Base-by-base conservation (phyloP, 2,888 invertebrate genomes). In the Aphrophora alni region DNA sequence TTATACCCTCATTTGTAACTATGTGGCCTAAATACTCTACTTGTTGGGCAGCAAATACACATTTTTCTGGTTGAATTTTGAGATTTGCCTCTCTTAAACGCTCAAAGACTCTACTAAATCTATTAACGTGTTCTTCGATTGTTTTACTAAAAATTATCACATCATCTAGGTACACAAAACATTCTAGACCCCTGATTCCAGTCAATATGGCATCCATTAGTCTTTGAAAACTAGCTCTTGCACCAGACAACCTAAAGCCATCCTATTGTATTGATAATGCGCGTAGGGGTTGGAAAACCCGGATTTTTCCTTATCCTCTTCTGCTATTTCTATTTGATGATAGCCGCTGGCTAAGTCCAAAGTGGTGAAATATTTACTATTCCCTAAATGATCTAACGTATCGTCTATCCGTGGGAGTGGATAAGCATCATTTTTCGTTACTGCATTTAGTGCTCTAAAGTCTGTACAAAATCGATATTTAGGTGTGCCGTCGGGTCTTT, bases 81-180 rank as follows among this genome's bases (percentile, higher is more conserved):
- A 38, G 59, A 8, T 14, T 74, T 26, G 51, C 68, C 25, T 79
- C 38, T 26, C 68, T 7, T 21, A 74, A 75, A 33, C 73, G 38
- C 12, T 72, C 25, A 44, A 73, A 81, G 38, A 81, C 81, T n/a
- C 27, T 12, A 3, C 24, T 25, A 3, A 81, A n/a, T 27, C 38
- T 72, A 10, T 72, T 4, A 38, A 59, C 21, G 33, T 80, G 80
- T 14, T 75, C 68, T 5, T 80, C 27, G 24, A 76, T 8, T 4
- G 44, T 68, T 25, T 69, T 69, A 24, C 68, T 28, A 24, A 27
- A 59, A n/a, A 68, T 33, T 24, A 76, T 69, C 14, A 81, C 70
- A 28, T 81, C 81, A 51, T 78, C 81, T 38, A 80, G 12, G 68
- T 75, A 75, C 10, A 75, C 72, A 44, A 76, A 72, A 38, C 71